Base-by-base conservation (phyloP, 2,888 invertebrate species). In the Suillia variegata region DNA sequence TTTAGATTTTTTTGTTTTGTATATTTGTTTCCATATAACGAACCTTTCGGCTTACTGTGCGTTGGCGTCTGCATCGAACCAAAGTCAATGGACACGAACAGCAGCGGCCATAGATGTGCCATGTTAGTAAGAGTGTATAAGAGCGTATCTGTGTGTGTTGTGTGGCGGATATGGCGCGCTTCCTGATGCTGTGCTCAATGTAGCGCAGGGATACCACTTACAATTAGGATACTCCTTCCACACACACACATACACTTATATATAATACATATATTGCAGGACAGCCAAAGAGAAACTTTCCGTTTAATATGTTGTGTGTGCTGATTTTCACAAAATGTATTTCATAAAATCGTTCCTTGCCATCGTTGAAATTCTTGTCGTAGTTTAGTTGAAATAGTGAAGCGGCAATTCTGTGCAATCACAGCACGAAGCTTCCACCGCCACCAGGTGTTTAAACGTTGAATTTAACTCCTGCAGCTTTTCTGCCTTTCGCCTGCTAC, bases 21-120 rank as follows among this genome's bases (percentile, higher is more conserved):
- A n/a, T n/a, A n/a, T n/a, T n/a, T n/a, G n/a, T n/a, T n/a, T n/a
- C n/a, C n/a, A n/a, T n/a, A n/a, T n/a, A n/a, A n/a, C n/a, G 10
- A 26, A 26, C 26, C 26, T 6, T 26, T 26, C n/a, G n/a, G n/a
- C n/a, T n/a, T n/a, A n/a, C n/a, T n/a, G n/a, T n/a, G n/a, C 12
- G 38, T 13, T 38, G 4, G 38, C 38, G n/a, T 13, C 38, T 38
- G 38, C 6, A 38, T n/a, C n/a, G n/a, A 38, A 38, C 38, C n/a
- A 38, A 38, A 38, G 38, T 38, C 38, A 38, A 38, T 38, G 38
- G n/a, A 38, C 38, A 38, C n/a, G 38, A 8, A 38, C 38, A 38
- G 38, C 38, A n/a, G 31, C 31, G 6, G 38, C 13, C 38, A 38
- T 5, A n/a, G 38, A 8, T 5, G 31, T 5, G 26, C 38, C 6